Evolutionary conservation across 2,888 invertebrate species (phyloP), one percentile per base, ranked within the genome.

Genomic region (Hipparchia sbordonii): DNA sequence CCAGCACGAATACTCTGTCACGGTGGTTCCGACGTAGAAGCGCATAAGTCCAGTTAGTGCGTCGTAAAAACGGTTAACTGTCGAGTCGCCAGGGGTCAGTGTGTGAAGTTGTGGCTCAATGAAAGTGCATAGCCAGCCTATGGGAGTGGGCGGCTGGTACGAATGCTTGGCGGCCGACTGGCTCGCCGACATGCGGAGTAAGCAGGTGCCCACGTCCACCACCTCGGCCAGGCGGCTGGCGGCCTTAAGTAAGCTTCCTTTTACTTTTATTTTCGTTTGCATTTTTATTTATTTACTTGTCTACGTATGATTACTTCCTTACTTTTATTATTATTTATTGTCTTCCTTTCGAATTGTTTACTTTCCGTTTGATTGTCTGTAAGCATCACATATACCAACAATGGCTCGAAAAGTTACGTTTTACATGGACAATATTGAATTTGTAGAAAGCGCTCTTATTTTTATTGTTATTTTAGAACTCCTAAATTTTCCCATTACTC

Each of bases 161-260:
- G 91, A 91, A 86, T 84, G 86, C 87, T 86, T 90, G 89, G 91
- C 92, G 89, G 91, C 90, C 91, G 88, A 88, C 87, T 91, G 91
- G 93, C 92, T 92, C 80, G 90, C 91, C 81, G 90, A 89, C 88
- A 94, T 94, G 94, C 87, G 94, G 91, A 93, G 92, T 89, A 94
- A 93, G 91, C 92, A 92, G 84, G 91, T 92, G 85, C 94, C 94
- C 83, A 93, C 89, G 80, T 92, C 93, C 79, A 93, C 93, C 87
- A 91, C 92, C 87, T 90, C 92, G 83, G 92, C 93, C 90, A 93
- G 93, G 91, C 93, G 93, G 91, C 91, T 92, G 84, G 92, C 93
- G 84, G 89, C 92, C 88, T 87, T 92, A 82, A 92, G 94, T 94
- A 94, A 94, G 94, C 92, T 93, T 65, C 92, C 87, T 87, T 91